A percentile compares a stretch with the other conserved stretches of the same genome.
Evolutionary conservation across 2,888 invertebrate species (phyloP).

Genomic region (Silvanus unidentatus): DNA sequence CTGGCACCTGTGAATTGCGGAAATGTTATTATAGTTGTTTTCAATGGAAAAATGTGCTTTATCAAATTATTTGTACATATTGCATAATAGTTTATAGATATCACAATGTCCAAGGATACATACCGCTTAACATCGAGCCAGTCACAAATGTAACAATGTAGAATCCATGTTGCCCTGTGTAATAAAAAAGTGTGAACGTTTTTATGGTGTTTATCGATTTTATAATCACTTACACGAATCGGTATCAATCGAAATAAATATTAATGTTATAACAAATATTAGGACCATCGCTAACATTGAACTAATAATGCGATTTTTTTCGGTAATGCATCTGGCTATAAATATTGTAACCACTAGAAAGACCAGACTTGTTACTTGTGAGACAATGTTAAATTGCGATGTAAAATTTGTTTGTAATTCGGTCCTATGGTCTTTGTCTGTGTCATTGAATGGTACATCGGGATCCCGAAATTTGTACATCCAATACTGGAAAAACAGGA

Average conservation of each 20-base stretch:
- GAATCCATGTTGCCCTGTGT: slow-evolving; percentile 26
- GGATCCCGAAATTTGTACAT: slow-evolving; percentile 23
- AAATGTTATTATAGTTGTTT: too few relatives aligned
- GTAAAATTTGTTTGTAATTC: slow-evolving; percentile 7
- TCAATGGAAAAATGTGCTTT: too few relatives aligned
- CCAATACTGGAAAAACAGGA: slow-evolving; percentile 22
- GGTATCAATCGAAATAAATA: slow-evolving; percentile 24
- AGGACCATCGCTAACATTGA: slow-evolving; percentile 11
- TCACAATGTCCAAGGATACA: too few relatives aligned
- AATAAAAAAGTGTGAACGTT: slow-evolving; percentile 12
- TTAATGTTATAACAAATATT: slow-evolving; percentile 19
- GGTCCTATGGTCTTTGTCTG: not conserved
- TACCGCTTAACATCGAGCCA: not conserved
- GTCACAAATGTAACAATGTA: slow-evolving; percentile 12
- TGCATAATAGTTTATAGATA: too few relatives aligned
- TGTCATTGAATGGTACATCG: not conserved
- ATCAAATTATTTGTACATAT: too few relatives aligned
- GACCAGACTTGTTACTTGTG: slow-evolving; percentile 3
- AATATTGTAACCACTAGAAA: not conserved
- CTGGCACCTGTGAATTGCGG: too few relatives aligned
- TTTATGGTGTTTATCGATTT: not conserved
- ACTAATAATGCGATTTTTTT: not conserved
- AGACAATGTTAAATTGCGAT: slow-evolving; percentile 3
- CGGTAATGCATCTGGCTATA: not conserved
- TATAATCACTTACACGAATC: slow-evolving; percentile 25